Conservation (phyloP, 1,140 invertebrate species). For the Listronotus bonariensis region DNA sequence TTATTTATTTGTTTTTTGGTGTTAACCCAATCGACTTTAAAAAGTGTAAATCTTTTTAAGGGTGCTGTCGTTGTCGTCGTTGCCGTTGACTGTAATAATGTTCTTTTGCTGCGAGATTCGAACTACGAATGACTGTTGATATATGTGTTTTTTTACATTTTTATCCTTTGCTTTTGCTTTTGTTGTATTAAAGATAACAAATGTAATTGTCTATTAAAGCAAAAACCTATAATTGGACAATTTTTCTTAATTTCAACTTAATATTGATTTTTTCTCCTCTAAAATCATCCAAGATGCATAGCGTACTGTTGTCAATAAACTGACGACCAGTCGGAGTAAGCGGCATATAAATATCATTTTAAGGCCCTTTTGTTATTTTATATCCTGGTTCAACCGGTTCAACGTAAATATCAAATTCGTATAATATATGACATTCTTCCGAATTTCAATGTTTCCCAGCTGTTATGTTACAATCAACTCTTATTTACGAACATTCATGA, state of each 20-base stretch:
- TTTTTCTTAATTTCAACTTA: constrained; percentile 14
- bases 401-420: constrained; percentile 26
- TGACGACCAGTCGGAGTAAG: constrained; percentile 14
- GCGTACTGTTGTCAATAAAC: constrained; percentile 20
- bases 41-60: too few relatives aligned
- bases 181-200: background rate
- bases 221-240: background rate
- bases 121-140: too few relatives aligned
- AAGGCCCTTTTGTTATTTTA: constrained; percentile 18
- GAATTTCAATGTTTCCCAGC: constrained; percentile 22
- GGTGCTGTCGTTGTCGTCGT: too few relatives aligned
- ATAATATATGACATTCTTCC: constrained; percentile 16
- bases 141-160: too few relatives aligned
- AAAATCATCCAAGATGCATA: constrained; percentile 19
- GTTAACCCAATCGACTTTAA: too few relatives aligned
- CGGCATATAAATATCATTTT: constrained; percentile 28
- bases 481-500: constrained; percentile 28
- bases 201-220: background rate
- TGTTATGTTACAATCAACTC: constrained; percentile 26
- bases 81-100: too few relatives aligned
- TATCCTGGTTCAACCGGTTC: constrained; percentile 29
- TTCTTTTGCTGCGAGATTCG: too few relatives aligned
- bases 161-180: too few relatives aligned
- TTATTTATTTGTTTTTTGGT: too few relatives aligned
- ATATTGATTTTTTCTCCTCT: constrained; percentile 19